Percentiles rank a stretch among this genome's conserved stretches.
Conservation (phyloP, 2,113 vertebrate species). For the Artemisiospiza belli region DNA sequence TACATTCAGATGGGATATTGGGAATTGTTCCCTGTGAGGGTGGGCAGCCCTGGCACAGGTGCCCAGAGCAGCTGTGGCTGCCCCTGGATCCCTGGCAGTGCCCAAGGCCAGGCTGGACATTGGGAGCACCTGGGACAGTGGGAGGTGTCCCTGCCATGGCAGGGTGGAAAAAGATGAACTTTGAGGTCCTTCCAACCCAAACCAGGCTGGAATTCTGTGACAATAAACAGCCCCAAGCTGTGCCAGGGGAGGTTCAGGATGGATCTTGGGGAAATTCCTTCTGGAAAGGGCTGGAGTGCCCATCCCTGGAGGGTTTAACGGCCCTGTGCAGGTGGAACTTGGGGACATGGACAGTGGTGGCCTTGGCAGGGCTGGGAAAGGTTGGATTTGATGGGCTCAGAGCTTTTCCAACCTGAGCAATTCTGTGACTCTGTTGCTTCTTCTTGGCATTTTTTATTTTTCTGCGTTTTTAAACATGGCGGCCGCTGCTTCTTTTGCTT, state of each 20-base stretch:
- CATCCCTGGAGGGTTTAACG: neutral
- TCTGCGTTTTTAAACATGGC: rapidly evolving
- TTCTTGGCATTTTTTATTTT: neutral
- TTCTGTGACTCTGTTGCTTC: neutral
- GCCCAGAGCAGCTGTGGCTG: neutral
- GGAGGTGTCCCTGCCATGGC: neutral
- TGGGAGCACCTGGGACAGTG: neutral
- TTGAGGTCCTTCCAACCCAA: rapidly evolving
- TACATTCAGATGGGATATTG: neutral
- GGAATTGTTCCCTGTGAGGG: neutral
- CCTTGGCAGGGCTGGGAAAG: neutral
- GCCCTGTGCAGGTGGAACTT: neutral
- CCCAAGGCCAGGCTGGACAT: neutral
- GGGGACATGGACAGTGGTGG: neutral
- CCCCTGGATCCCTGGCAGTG: neutral
- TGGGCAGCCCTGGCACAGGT: neutral
- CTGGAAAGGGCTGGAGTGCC: neutral
- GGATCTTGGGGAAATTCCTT: neutral
- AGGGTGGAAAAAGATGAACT: neutral
- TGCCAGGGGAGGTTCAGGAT: rapidly evolving
- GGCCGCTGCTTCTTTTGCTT: rapidly evolving
- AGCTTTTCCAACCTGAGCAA: neutral
- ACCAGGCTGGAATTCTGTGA: rapidly evolving
- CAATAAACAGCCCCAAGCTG: neutral
- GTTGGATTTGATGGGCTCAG: rapidly evolving